These are phyloP conservation scores for Platycheirus rosarum DNA, from an alignment of 2,888 invertebrate species.

Conservation along the genomic window DNA sequence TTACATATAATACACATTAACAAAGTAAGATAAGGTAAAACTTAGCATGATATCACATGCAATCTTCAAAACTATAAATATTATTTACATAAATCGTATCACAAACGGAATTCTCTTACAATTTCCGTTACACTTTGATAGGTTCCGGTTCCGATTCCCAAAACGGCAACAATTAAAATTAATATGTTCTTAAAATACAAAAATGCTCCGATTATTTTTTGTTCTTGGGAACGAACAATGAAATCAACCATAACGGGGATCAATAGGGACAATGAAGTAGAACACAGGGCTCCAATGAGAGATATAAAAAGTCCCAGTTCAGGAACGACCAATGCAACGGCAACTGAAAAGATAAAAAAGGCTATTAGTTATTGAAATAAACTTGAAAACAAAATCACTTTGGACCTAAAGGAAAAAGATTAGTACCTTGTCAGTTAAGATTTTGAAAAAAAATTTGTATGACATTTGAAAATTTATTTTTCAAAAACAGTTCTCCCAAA, in stretches of 20 bases:
- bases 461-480: too few species aligned
- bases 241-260: slow-evolving; percentile 94
- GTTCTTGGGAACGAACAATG: slow-evolving; percentile 86
- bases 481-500: too few species aligned
- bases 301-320: slow-evolving; percentile 94
- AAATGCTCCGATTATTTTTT: slow-evolving; percentile 82
- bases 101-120: slow-evolving; percentile 77
- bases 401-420: too few species aligned
- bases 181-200: slow-evolving; percentile 84
- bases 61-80: slow-evolving; percentile 1
- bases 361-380: too few species aligned
- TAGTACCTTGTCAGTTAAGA: too few species aligned
- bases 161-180: slow-evolving; percentile 87
- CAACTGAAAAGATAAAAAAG: slow-evolving; percentile 85
- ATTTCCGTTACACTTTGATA: slow-evolving; percentile 88
- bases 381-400: too few species aligned
- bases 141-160: slow-evolving; percentile 89
- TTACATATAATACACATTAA: slow-evolving; percentile 25
- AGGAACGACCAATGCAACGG: slow-evolving; percentile 92
- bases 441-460: too few species aligned
- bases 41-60: slow-evolving; percentile 23
- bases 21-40: slow-evolving; percentile 59
- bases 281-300: slow-evolving; percentile 94
- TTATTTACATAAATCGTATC: slow-evolving; percentile 16
- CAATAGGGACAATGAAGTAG: slow-evolving; percentile 92